Evolutionary conservation across 2,113 vertebrate genomes (phyloP), one percentile per base, ranked within the genome.

Genomic region (Arenaria interpres): DNA sequence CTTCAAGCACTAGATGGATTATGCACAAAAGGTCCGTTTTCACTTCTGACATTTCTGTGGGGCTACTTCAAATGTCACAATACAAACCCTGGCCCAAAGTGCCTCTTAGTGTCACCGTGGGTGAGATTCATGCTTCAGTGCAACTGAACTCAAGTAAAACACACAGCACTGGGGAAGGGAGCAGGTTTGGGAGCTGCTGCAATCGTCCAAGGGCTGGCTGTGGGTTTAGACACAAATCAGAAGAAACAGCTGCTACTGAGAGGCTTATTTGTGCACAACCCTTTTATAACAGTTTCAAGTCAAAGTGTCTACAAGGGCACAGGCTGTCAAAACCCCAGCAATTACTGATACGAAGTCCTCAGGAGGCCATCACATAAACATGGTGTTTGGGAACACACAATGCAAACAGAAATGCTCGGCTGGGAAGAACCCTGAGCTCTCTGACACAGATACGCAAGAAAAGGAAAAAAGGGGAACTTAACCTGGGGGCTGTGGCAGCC

Each of bases 351-450:
- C 2, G n/a, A 68, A 62, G 67, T 10, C 54, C 63, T 51, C 80
- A 60, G 76, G 86, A 93, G 90, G 74, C 89, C 67, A 25, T 46
- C 68, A 83, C 73, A 51, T 27, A 63, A 16, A 63, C 13, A 24
- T 14, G 86, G 60, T 63, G 80, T 63, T 93, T 46, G 71, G 81
- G 84, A 94, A 95, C 81, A 95, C 24, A 6, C 5, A 89, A 90
- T 54, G 92, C 68, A 83, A 92, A 94, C 90, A 92, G 91, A 95
- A 95, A 80, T 18, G 59, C 78, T 89, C 64, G 67, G n/a, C 48
- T 68, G 53, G 82, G 80, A 94, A 78, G 64, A 92, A 82, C 41
- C 85, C 83, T 92, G 4, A 74, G 48, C 76, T 91, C 32, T 16
- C 76, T 94, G 50, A 35, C 84, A 87, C 74, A 89, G 77, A 96